A percentile compares a stretch with the other conserved stretches of the same genome.
These are phyloP conservation scores for Phanerotoma sp. DNA, from an alignment of 2,888 invertebrate genomes.

Conservation along the genomic window DNA sequence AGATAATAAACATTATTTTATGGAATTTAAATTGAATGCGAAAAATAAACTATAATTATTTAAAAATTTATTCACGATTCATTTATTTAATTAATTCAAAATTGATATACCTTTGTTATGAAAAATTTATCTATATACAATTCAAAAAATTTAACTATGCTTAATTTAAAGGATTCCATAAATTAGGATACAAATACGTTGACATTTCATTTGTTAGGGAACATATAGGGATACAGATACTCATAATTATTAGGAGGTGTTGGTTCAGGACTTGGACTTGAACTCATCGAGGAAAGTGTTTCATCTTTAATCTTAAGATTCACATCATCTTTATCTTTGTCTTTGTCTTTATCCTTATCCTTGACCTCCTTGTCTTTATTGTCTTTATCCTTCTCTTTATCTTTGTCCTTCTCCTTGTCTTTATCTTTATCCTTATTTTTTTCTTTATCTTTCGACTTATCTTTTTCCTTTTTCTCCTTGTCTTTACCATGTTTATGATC, in stretches of 20 bases:
- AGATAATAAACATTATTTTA: no score
- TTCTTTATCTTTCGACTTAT: constrained; percentile 79
- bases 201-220: no score
- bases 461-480: constrained; percentile 74
- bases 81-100: no score
- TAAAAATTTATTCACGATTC: no score
- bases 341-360: neutral
- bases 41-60: no score
- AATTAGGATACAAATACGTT: no score
- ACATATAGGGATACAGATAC: neutral
- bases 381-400: neutral
- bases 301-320: neutral
- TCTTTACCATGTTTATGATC: constrained; percentile 61
- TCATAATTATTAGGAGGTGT: neutral
- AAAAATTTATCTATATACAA: no score
- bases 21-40: no score
- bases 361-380: neutral
- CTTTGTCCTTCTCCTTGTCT: constrained; percentile 67
- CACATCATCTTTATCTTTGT: neutral
- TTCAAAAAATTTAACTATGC: no score
- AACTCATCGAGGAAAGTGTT: neutral
- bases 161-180: no score
- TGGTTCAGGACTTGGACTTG: neutral
- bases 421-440: constrained; percentile 81
- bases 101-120: no score